Percentiles rank a stretch among this genome's conserved stretches.
Conservation (phyloP, 2,113 vertebrate species). For the Pelvicachromis taeniatus region DNA sequence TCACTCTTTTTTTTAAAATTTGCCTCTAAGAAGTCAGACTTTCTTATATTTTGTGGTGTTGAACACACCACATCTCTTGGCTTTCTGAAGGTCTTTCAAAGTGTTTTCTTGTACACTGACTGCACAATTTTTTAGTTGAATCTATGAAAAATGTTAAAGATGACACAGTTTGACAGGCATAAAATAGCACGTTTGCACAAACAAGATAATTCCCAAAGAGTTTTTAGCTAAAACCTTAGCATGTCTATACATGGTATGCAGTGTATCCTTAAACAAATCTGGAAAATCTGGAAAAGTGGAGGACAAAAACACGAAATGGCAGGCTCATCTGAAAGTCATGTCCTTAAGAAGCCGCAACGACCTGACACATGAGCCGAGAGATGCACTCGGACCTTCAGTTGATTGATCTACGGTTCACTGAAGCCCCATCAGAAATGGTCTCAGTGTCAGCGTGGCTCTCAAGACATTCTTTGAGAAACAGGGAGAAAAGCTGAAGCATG, state of each 20-base stretch:
- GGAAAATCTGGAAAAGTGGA: neutral
- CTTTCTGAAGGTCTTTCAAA: neutral
- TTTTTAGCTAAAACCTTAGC: neutral
- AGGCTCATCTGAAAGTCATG: neutral
- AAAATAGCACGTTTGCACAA: neutral
- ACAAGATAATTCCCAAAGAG: neutral
- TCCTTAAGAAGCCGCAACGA: neutral
- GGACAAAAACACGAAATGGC: neutral
- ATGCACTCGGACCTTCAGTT: neutral
- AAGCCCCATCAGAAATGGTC: neutral
- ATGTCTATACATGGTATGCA: neutral
- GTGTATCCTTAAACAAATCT: neutral
- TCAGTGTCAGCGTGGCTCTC: neutral
- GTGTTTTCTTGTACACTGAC: neutral
- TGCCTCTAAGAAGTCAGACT: neutral
- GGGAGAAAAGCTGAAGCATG: neutral
- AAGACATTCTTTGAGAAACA: neutral
- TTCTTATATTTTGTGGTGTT: neutral
- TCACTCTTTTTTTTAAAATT: neutral
- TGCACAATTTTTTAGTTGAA: neutral
- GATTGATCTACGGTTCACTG: neutral
- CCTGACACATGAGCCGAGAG: neutral
- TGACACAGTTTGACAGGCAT: neutral
- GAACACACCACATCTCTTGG: accelerated
- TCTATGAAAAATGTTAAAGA: neutral